phyloP scores from a whole-genome alignment of 2,888 invertebrate species.

The Parthenolecanium corni region DNA sequence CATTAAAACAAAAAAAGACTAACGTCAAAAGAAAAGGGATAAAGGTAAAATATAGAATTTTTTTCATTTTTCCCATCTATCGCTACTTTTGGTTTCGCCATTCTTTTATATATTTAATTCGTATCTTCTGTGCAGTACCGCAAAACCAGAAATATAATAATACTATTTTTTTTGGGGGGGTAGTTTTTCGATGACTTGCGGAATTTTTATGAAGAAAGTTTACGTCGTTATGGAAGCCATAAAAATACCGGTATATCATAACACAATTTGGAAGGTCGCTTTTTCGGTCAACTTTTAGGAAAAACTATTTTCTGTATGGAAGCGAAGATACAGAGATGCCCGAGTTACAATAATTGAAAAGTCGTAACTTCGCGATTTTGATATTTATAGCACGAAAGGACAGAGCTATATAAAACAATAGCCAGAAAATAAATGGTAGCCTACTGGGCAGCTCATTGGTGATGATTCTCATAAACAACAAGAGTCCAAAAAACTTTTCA shows the following conservation, averaged over 20 bases:
- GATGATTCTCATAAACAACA: too few species aligned
- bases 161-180: constrained; percentile 2
- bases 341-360: neutral
- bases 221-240: constrained; percentile 11
- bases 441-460: too few species aligned
- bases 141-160: constrained; percentile 4
- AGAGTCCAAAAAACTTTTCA: too few species aligned
- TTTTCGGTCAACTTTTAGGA: constrained; percentile 3
- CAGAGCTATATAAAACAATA: too few species aligned
- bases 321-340: neutral
- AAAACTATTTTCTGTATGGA: neutral
- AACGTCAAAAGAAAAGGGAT: neutral
- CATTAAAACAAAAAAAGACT: too few species aligned
- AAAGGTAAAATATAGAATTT: neutral
- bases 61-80: too few species aligned
- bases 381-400: too few species aligned
- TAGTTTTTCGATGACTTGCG: constrained; percentile 4
- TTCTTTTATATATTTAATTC: constrained; percentile 20
- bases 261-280: neutral
- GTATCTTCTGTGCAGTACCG: neutral
- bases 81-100: too few species aligned
- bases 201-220: constrained; percentile 25
- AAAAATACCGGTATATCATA: constrained; percentile 9
- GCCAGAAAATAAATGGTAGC: too few species aligned
- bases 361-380: neutral